These are phyloP conservation scores for Muscicapa adusta DNA, from an alignment of 2,113 vertebrate genomes.

Conservation along the genomic window DNA sequence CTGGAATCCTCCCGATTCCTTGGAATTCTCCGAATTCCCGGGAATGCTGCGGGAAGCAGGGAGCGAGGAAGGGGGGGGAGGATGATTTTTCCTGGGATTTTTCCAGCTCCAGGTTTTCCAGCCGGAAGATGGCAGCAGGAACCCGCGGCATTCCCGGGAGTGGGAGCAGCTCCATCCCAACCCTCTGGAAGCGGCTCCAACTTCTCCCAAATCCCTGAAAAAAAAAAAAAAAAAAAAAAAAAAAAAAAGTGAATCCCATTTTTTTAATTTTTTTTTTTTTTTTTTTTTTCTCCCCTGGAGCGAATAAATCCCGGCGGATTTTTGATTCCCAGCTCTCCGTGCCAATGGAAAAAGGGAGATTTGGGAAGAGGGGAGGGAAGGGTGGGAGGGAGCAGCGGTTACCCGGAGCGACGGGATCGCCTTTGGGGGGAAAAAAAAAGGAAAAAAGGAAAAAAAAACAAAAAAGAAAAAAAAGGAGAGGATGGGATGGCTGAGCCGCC, in stretches of 20 bases:
- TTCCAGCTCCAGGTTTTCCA: not conserved
- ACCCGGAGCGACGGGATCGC: not conserved
- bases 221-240: not conserved
- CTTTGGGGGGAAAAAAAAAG: not conserved
- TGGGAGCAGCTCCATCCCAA: not conserved
- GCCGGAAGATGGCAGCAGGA: not conserved
- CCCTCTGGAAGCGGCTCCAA: not conserved
- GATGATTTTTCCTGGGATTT: too few relatives aligned
- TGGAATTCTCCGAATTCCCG: not conserved
- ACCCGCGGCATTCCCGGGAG: not conserved
- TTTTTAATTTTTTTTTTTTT: too few relatives aligned
- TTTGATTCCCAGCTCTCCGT: not conserved
- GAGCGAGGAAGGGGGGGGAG: too few relatives aligned
- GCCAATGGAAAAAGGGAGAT: not conserved
- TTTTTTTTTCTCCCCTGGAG: too few relatives aligned
- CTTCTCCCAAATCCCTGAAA: not conserved
- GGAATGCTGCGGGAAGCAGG: not conserved
- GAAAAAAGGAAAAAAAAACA: too few relatives aligned
- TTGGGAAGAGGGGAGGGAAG: not conserved
- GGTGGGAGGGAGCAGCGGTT: not conserved
- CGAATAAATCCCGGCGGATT: not conserved
- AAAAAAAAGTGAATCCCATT: not conserved
- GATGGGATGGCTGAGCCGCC: not conserved
- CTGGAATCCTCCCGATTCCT: too few relatives aligned
- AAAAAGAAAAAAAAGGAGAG: not conserved